Evolutionary conservation across 2,888 invertebrate genomes (phyloP).

Genomic region (Tigriopus californicus): DNA sequence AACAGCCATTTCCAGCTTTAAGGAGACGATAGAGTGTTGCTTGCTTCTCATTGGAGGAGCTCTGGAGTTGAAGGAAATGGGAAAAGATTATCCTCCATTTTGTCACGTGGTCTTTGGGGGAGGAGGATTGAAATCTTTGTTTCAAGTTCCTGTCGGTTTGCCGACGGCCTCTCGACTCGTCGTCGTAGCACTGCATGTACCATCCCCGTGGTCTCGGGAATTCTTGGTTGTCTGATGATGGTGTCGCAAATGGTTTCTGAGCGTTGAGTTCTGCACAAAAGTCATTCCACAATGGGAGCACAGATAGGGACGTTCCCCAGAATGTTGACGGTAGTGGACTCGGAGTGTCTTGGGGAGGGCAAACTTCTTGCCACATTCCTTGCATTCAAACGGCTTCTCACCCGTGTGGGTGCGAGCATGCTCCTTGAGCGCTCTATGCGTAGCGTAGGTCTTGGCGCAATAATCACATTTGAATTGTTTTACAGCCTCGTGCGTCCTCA

Average conservation of each 20-base stretch:
- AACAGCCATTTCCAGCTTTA: too few relatives aligned
- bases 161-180: too few relatives aligned
- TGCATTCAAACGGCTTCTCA: slow-evolving; percentile 23
- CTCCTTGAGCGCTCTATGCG: slow-evolving; percentile 29
- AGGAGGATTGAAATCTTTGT: too few relatives aligned
- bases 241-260: neutral
- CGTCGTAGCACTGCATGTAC: too few relatives aligned
- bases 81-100: too few relatives aligned
- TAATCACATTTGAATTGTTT: slow-evolving; percentile 28
- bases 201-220: too few relatives aligned
- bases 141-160: too few relatives aligned
- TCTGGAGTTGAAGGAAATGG: too few relatives aligned
- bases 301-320: slow-evolving; percentile 9
- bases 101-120: too few relatives aligned
- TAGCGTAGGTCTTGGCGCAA: slow-evolving; percentile 28
- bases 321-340: slow-evolving; percentile 4
- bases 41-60: too few relatives aligned
- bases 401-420: slow-evolving; percentile 20
- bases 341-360: slow-evolving; percentile 8
- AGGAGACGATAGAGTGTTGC: too few relatives aligned
- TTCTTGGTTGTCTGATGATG: neutral
- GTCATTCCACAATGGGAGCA: slow-evolving; percentile 8
- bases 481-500: slow-evolving; percentile 25
- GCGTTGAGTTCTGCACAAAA: slow-evolving; percentile 11
- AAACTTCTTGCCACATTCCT: slow-evolving; percentile 25